These are phyloP conservation scores for Akabosia matsudoensis DNA, from an alignment of 1,140 invertebrate genomes.

Conservation along the genomic window DNA sequence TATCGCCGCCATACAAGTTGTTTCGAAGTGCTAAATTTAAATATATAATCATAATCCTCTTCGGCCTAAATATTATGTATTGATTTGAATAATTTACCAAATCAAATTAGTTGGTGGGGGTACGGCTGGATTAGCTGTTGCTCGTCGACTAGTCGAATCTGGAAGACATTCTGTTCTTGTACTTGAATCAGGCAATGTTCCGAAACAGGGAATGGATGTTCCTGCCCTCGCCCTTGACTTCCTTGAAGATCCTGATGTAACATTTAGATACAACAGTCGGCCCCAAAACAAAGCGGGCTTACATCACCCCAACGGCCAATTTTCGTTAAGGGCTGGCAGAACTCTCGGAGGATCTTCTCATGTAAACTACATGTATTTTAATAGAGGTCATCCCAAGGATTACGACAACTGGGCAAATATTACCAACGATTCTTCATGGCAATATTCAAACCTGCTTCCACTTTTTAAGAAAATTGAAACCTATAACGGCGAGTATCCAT, in stretches of 20 bases:
- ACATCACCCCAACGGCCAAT: conserved; percentile 53
- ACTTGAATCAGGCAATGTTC: neutral
- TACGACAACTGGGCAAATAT: conserved; percentile 39
- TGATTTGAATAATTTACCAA: neutral
- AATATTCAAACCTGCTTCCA: conserved; percentile 29
- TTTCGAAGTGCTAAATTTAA: too few relatives aligned
- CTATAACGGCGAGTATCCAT: conserved; percentile 19
- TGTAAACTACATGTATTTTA: neutral
- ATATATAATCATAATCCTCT: too few relatives aligned
- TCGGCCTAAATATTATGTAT: neutral
- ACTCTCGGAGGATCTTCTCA: conserved; percentile 49
- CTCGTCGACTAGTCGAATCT: neutral
- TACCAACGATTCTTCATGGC: conserved; percentile 25
- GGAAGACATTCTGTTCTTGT: neutral
- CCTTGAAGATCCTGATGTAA: neutral
- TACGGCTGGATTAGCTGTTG: neutral
- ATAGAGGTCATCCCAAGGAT: conserved; percentile 27
- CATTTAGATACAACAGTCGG: conserved; percentile 56
- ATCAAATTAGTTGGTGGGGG: neutral
- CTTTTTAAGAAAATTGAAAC: conserved; percentile 32
- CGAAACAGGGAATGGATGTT: neutral
- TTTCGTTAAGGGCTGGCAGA: conserved; percentile 58
- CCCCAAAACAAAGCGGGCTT: conserved; percentile 79
- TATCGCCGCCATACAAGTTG: neutral
- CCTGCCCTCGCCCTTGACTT: neutral